Evolutionary conservation across 1,140 invertebrate genomes (phyloP).

Genomic region (Cepaea nemoralis): DNA sequence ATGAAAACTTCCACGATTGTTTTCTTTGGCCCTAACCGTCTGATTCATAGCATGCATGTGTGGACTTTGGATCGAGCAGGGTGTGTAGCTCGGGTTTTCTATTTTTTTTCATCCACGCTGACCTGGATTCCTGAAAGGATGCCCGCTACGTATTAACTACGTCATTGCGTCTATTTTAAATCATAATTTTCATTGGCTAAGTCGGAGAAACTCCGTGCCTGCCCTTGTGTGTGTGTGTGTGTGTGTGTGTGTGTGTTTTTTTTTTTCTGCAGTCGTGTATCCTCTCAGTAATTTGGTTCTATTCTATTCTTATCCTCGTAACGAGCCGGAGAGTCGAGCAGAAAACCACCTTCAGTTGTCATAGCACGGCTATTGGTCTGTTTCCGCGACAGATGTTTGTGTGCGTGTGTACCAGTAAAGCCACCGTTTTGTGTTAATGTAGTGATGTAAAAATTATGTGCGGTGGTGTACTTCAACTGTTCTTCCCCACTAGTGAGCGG

Average conservation of each 20-base stretch:
- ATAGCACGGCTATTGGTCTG: neutral
- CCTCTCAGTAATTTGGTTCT: too few species aligned
- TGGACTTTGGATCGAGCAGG: neutral
- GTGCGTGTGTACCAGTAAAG: neutral
- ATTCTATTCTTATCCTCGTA: neutral
- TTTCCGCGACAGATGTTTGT: neutral
- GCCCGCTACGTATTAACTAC: neutral
- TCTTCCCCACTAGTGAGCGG: too few species aligned
- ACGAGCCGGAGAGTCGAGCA: neutral
- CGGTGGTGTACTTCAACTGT: too few species aligned
- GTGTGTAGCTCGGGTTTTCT: too few species aligned
- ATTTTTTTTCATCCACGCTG: neutral
- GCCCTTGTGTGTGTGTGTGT: neutral
- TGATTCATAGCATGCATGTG: too few species aligned
- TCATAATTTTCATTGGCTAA: neutral
- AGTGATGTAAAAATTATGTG: neutral
- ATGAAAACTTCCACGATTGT: too few species aligned
- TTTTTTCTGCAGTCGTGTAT: too few species aligned
- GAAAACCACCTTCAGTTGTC: neutral
- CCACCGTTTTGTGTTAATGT: neutral
- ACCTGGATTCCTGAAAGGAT: neutral
- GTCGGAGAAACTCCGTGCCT: neutral
- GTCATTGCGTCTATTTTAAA: constrained; percentile 4
- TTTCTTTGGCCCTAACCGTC: too few species aligned
- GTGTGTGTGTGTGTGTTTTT: too few species aligned